These are phyloP conservation scores for Parnassius smintheus DNA, from an alignment of 2,888 invertebrate genomes.

Conservation along the genomic window DNA sequence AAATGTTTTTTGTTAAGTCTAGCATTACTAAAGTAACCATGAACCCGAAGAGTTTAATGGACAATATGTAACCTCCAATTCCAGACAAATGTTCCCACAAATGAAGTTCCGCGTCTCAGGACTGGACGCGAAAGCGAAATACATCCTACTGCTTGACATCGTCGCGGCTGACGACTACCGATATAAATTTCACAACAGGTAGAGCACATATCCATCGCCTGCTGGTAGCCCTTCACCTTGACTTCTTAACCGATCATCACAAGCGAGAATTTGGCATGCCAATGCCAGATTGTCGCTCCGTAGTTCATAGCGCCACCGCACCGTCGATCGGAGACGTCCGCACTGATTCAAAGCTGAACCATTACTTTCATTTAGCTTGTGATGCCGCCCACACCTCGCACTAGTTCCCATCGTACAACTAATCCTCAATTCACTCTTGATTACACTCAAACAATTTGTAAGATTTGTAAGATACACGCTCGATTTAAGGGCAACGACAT, in stretches of 20 bases:
- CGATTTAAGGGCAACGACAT: constrained; percentile 77
- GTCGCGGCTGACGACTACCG: constrained; percentile 99
- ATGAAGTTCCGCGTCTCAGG: constrained; percentile 99
- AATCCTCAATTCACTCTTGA: constrained; percentile 57
- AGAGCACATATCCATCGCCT: constrained; percentile 56
- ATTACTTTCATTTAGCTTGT: constrained; percentile 76
- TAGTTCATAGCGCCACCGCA: constrained; percentile 27
- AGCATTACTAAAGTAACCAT: background rate
- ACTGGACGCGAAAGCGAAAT: constrained; percentile 99
- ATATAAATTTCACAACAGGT: constrained; percentile 98
- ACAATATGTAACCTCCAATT: constrained; percentile 55
- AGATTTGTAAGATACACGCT: constrained; percentile 72
- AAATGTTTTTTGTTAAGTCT: background rate
- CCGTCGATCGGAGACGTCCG: constrained; percentile 66
- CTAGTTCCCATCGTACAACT: constrained; percentile 47
- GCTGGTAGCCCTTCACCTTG: constrained; percentile 45
- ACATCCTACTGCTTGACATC: constrained; percentile 99
- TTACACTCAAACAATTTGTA: constrained; percentile 72
- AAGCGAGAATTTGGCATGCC: constrained; percentile 47
- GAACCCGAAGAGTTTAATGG: constrained; percentile 12
- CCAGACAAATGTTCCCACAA: constrained; percentile 99
- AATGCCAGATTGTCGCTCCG: constrained; percentile 46
- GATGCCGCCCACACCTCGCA: constrained; percentile 72
- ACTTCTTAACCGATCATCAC: constrained; percentile 34
- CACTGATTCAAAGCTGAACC: constrained; percentile 51